These are phyloP conservation scores for Lordiphosa stackelbergi DNA, from an alignment of 1,140 invertebrate genomes.

Conservation along the genomic window DNA sequence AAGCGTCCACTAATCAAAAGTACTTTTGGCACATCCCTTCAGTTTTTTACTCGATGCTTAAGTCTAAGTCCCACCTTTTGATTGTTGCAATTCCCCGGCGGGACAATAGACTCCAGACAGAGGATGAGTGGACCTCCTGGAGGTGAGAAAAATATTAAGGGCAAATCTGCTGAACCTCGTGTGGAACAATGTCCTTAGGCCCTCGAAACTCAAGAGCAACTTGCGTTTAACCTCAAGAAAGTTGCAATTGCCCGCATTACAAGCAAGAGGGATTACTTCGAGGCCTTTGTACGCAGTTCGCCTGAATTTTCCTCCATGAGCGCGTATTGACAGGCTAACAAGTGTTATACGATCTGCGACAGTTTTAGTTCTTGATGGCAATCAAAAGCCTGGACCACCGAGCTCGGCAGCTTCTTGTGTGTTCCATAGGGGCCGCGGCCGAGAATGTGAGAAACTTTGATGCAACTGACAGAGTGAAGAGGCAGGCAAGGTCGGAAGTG, in stretches of 20 bases:
- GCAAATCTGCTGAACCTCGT: slow-evolving; percentile 34
- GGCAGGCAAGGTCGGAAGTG: slow-evolving; percentile 36
- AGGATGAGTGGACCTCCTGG: slow-evolving; percentile 67
- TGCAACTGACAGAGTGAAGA: slow-evolving; percentile 6
- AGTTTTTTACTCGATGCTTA: slow-evolving; percentile 56
- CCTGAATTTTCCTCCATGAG: slow-evolving; percentile 24
- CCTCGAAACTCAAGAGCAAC: slow-evolving; percentile 50
- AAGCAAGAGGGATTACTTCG: slow-evolving; percentile 9
- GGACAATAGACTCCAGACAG: slow-evolving; percentile 47
- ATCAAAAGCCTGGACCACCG: slow-evolving; percentile 70
- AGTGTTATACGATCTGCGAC: slow-evolving; percentile 66
- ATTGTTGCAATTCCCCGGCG: slow-evolving; percentile 54
- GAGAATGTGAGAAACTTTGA: slow-evolving; percentile 39
- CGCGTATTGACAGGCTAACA: slow-evolving; percentile 59
- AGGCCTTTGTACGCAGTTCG: slow-evolving; percentile 38
- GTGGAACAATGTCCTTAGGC: slow-evolving; percentile 37
- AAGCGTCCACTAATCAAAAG: slow-evolving; percentile 46
- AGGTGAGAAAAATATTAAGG: slow-evolving; percentile 73
- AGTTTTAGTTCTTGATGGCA: slow-evolving; percentile 44
- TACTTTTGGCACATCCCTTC: slow-evolving; percentile 38
- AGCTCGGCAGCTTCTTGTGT: slow-evolving; percentile 51
- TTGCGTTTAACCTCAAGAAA: slow-evolving; percentile 76
- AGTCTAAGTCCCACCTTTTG: slow-evolving; percentile 62
- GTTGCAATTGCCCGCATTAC: slow-evolving; percentile 73
- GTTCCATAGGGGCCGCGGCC: slow-evolving; percentile 55